Conservation (phyloP, 1,140 invertebrate species). For the Heliconius congener region DNA sequence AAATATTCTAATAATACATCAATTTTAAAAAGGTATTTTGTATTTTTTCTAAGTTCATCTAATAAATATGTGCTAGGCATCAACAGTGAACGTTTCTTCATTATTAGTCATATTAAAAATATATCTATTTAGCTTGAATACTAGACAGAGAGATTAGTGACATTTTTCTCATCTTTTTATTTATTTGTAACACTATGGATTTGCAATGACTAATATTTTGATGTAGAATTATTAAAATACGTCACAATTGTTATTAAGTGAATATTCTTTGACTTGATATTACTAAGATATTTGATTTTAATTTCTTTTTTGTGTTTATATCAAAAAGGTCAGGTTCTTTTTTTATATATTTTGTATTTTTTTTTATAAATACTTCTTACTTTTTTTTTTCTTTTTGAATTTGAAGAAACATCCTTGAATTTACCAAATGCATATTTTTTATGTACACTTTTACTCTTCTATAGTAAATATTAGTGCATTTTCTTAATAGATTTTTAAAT, state of each 20-base stretch:
- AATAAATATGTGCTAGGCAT: slow-evolving; percentile 36
- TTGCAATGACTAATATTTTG: too few relatives aligned
- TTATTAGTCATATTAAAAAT: slow-evolving; percentile 26
- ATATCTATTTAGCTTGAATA: slow-evolving; percentile 18
- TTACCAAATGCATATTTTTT: neutral
- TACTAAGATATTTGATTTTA: too few relatives aligned
- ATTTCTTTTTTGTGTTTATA: too few relatives aligned
- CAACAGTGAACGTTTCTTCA: slow-evolving; percentile 24
- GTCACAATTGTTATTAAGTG: too few relatives aligned
- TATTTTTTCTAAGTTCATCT: slow-evolving; percentile 31
- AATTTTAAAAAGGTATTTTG: slow-evolving; percentile 42
- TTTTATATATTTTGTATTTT: neutral
- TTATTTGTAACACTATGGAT: too few relatives aligned
- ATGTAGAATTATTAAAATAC: too few relatives aligned
- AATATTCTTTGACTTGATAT: too few relatives aligned
- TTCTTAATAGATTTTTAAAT: neutral
- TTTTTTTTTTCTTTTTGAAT: neutral
- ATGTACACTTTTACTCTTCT: neutral
- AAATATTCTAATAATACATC: slow-evolving; percentile 50
- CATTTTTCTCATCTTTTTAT: slow-evolving; percentile 13
- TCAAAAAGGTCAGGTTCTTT: neutral
- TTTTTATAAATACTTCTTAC: neutral
- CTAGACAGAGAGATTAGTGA: neutral
- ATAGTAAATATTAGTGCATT: slow-evolving; percentile 34
- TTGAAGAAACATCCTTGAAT: neutral